These are phyloP conservation scores for Triplophysa bombifrons DNA, from an alignment of 2,797 vertebrate genomes.

Conservation along the genomic window DNA sequence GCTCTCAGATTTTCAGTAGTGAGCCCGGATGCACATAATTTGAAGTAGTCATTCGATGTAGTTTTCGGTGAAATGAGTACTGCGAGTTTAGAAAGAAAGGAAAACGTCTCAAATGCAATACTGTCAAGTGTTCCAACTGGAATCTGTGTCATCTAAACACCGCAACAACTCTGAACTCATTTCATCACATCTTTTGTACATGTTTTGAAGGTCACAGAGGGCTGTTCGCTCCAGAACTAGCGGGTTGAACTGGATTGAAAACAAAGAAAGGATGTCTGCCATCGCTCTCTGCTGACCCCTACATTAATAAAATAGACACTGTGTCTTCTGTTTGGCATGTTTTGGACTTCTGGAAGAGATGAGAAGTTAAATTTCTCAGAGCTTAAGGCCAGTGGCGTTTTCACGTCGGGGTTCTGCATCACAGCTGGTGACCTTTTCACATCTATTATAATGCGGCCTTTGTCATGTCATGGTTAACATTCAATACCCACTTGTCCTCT, in stretches of 20 bases:
- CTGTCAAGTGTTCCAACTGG: background rate
- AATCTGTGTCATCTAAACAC: slow-evolving; percentile 2
- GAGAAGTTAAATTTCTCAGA: slow-evolving; percentile 64
- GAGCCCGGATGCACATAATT: slow-evolving; percentile 8
- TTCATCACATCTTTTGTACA: slow-evolving; percentile 12
- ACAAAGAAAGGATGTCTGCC: slow-evolving; percentile 62
- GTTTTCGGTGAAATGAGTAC: slow-evolving; percentile 28
- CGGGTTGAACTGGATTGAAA: slow-evolving; percentile 66
- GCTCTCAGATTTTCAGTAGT: background rate
- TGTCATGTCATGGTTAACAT: slow-evolving; percentile 88
- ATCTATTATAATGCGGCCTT: slow-evolving; percentile 84
- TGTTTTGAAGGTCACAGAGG: slow-evolving; percentile 65
- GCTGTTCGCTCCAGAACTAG: slow-evolving; percentile 63
- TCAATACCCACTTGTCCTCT: slow-evolving; percentile 83
- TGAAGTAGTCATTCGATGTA: slow-evolving; percentile 23
- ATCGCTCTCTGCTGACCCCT: slow-evolving; percentile 71
- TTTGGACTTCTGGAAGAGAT: slow-evolving; percentile 63
- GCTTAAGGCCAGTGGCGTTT: slow-evolving; percentile 76
- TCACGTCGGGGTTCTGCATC: slow-evolving; percentile 82
- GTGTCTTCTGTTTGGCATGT: slow-evolving; percentile 70
- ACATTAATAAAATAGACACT: slow-evolving; percentile 79
- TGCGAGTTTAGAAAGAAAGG: background rate
- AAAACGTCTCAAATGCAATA: slow-evolving; percentile 5
- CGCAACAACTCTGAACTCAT: background rate
- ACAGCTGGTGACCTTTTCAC: slow-evolving; percentile 80